phyloP scores from a whole-genome alignment of 2,797 vertebrate genomes.

The Tolypeutes matacus region DNA sequence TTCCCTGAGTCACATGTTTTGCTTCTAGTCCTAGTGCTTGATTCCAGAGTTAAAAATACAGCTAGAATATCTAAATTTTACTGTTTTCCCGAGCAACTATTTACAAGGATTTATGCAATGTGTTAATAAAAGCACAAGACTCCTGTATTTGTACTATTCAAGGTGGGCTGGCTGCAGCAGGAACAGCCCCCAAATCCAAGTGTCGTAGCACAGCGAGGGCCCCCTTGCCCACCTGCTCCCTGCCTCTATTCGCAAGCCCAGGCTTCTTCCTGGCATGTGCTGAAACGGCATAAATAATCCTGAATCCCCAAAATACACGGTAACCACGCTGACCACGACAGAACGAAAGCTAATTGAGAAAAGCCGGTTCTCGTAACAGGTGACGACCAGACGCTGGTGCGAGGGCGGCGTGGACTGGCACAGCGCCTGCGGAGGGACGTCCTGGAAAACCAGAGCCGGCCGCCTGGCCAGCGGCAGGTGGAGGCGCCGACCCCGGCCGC shows the following conservation, averaged over 20 bases:
- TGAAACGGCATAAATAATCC: no score
- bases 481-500: no score
- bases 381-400: no score
- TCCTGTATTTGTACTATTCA: background rate
- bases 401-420: no score
- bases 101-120: background rate
- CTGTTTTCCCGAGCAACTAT: background rate
- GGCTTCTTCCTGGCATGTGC: background rate
- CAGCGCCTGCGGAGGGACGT: no score
- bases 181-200: background rate
- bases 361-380: no score
- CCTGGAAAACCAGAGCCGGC: no score
- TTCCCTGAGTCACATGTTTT: background rate
- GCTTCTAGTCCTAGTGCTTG: background rate
- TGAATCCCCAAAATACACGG: no score
- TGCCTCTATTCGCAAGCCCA: background rate
- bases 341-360: no score
- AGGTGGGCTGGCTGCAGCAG: background rate
- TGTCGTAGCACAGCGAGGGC: no score
- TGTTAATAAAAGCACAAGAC: background rate
- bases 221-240: background rate
- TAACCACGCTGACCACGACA: no score
- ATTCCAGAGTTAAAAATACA: background rate
- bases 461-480: no score
- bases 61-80: background rate